Conservation (phyloP, 2,888 invertebrate species). For the Trichogramma evanescens region DNA sequence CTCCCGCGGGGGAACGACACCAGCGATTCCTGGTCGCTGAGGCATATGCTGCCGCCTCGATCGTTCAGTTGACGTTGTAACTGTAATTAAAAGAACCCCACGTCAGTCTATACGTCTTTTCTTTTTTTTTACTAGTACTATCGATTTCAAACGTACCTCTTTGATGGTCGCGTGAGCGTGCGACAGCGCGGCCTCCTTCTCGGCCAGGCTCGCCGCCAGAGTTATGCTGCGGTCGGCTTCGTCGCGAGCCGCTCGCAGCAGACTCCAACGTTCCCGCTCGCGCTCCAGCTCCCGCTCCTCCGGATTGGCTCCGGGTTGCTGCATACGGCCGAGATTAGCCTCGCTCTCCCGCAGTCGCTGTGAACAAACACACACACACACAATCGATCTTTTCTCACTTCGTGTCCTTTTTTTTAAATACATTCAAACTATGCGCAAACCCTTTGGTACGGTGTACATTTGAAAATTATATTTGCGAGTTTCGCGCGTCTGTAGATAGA, state of each 20-base stretch:
- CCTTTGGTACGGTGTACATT: not conserved
- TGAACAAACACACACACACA: slow-evolving; percentile 29
- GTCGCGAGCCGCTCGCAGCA: slow-evolving; percentile 80
- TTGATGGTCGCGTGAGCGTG: slow-evolving; percentile 79
- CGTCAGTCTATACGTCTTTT: too few relatives aligned
- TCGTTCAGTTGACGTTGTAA: slow-evolving; percentile 59
- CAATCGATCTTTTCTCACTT: not conserved
- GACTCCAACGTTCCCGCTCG: slow-evolving; percentile 82
- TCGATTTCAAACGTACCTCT: slow-evolving; percentile 54
- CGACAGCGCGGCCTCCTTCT: slow-evolving; percentile 77
- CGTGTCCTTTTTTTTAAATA: not conserved
- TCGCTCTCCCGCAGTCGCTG: slow-evolving; percentile 75
- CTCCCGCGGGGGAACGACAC: slow-evolving; percentile 60
- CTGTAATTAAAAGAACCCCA: slow-evolving; percentile 24
- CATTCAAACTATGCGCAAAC: not conserved
- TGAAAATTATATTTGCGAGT: too few relatives aligned
- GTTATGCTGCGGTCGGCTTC: slow-evolving; percentile 83
- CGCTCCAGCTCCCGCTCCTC: slow-evolving; percentile 72
- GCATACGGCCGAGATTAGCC: slow-evolving; percentile 70
- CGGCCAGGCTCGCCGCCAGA: slow-evolving; percentile 79
- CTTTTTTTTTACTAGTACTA: not conserved
- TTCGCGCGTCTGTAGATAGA: too few relatives aligned
- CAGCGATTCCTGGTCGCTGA: slow-evolving; percentile 78
- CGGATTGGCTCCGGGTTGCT: slow-evolving; percentile 80
- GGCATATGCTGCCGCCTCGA: slow-evolving; percentile 53